Evolutionary conservation across 2,797 vertebrate genomes (phyloP).

Genomic region (Simalia tracyae): DNA sequence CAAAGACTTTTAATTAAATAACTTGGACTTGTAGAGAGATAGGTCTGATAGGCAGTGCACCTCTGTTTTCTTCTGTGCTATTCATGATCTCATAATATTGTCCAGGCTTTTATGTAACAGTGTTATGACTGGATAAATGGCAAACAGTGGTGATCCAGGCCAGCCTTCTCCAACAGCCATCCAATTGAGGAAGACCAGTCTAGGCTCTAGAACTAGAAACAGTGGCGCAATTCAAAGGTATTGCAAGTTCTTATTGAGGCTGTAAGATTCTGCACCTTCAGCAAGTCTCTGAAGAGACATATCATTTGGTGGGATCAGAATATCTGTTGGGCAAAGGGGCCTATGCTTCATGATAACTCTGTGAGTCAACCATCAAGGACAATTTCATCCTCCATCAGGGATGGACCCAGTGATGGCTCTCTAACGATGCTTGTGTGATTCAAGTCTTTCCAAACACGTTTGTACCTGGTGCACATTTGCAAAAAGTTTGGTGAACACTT

Average conservation of each 20-base stretch:
- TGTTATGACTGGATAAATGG: background rate
- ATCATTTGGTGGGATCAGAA: background rate
- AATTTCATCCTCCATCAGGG: background rate
- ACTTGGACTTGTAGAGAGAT: background rate
- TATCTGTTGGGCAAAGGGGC: too few relatives aligned
- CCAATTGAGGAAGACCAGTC: background rate
- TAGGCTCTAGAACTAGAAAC: background rate
- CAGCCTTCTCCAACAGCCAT: background rate
- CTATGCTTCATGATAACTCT: background rate
- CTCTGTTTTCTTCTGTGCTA: background rate
- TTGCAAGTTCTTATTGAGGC: background rate
- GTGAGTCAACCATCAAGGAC: background rate
- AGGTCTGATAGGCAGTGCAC: background rate
- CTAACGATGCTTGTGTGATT: background rate
- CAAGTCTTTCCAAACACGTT: background rate
- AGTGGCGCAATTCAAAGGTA: background rate
- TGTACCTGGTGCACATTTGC: background rate
- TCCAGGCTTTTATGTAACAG: background rate
- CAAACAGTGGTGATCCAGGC: background rate
- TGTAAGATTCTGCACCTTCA: background rate
- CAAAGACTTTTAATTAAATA: background rate
- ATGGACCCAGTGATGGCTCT: background rate
- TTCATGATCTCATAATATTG: background rate
- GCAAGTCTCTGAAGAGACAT: background rate
- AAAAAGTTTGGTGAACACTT: background rate